Conservation (phyloP, 1,140 invertebrate species). For the Brachionus koreanus region DNA sequence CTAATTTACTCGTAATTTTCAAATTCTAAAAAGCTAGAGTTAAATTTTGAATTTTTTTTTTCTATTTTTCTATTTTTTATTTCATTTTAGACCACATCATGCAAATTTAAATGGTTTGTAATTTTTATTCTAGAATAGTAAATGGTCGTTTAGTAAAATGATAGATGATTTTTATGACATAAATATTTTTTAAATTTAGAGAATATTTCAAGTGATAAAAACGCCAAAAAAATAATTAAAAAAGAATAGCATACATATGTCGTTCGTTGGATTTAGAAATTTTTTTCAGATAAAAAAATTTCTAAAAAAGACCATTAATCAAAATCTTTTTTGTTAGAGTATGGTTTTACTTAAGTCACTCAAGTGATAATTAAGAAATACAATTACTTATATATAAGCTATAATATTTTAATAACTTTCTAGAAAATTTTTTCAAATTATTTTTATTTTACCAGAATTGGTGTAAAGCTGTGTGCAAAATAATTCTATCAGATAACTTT, state of each 20-base stretch:
- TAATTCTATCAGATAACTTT: not conserved
- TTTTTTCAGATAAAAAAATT: not conserved
- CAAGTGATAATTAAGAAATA: not conserved
- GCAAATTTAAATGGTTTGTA: too few species aligned
- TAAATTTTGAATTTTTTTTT: not conserved
- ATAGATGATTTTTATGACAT: not conserved
- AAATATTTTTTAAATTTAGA: conserved; percentile 7
- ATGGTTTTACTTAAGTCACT: not conserved
- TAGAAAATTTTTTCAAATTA: too few species aligned
- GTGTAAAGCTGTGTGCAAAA: too few species aligned
- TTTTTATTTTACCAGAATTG: too few species aligned
- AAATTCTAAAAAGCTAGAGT: not conserved
- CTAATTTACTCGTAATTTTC: not conserved
- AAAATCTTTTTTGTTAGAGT: not conserved
- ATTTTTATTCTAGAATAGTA: not conserved
- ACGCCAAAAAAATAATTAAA: not conserved
- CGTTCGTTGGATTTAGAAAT: not conserved
- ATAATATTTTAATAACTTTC: not conserved
- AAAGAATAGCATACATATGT: not conserved
- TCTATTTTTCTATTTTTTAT: not conserved
- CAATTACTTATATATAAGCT: not conserved
- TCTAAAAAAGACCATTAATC: not conserved
- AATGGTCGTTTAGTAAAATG: not conserved
- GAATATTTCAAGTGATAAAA: not conserved
- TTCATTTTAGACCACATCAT: not conserved